Percentiles rank a stretch among this genome's conserved stretches.
These are phyloP conservation scores for Cryptophagus acutangulus DNA, from an alignment of 2,888 invertebrate species.

Conservation along the genomic window DNA sequence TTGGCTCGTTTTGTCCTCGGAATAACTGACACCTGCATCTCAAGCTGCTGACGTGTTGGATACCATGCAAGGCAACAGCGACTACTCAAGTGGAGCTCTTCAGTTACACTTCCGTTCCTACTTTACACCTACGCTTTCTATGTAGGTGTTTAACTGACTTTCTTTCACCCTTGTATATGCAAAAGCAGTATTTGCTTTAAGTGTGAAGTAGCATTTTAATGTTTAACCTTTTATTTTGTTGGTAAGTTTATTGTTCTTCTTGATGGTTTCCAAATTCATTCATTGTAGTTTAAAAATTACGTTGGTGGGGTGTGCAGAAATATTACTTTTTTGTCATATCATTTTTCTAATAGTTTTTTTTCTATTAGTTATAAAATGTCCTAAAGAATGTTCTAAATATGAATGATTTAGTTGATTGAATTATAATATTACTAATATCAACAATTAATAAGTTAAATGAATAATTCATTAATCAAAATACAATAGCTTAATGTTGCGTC, in stretches of 20 bases:
- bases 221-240: not conserved
- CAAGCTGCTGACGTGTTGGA: constrained; percentile 3
- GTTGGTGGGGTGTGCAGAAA: not conserved
- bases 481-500: too few species aligned
- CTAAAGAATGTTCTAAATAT: too few species aligned
- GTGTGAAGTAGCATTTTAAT: constrained; percentile 4
- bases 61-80: not conserved
- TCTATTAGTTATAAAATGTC: too few species aligned
- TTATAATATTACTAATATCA: not conserved
- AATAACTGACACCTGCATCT: constrained; percentile 8
- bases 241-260: not conserved
- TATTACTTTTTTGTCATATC: not conserved
- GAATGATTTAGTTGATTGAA: not conserved
- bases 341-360: not conserved
- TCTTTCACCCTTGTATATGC: constrained; percentile 1
- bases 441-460: too few species aligned
- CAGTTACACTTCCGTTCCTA: constrained; percentile 3
- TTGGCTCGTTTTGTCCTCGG: too few species aligned
- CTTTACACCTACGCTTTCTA: constrained; percentile 7
- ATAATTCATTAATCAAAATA: too few species aligned
- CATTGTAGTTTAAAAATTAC: not conserved
- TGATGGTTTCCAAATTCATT: not conserved
- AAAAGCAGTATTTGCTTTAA: not conserved
- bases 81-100: constrained; percentile 1
- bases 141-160: constrained; percentile 6